Conservation (phyloP, 2,113 vertebrate species). For the Aphelocoma coerulescens region DNA sequence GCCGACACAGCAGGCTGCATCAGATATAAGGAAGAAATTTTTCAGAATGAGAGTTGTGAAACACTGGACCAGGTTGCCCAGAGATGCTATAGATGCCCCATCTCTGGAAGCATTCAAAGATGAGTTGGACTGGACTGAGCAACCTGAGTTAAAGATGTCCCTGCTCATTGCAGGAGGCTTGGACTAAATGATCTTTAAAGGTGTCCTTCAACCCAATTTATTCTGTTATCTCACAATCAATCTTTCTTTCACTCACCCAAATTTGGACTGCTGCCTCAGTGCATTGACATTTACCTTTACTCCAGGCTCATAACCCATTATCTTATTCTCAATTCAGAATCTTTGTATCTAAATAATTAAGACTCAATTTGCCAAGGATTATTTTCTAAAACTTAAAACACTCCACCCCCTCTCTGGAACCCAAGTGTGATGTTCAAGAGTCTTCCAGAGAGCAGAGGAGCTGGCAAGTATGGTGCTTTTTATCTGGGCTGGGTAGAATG, state of each 20-base stretch:
- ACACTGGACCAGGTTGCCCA: background rate
- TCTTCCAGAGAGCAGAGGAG: background rate
- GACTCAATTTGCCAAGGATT: background rate
- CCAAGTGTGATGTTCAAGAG: background rate
- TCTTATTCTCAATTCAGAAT: background rate
- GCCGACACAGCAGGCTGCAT: too few species aligned
- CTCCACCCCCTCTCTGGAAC: background rate
- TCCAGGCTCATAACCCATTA: background rate
- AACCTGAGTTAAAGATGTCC: background rate
- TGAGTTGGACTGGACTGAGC: background rate
- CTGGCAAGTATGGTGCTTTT: background rate
- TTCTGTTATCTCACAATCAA: rapidly evolving
- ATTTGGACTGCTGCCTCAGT: background rate
- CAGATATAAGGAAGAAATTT: background rate
- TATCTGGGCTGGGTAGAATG: background rate
- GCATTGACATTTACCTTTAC: background rate
- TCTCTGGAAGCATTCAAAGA: background rate
- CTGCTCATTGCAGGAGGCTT: background rate
- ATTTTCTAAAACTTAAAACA: background rate
- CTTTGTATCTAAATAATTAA: background rate
- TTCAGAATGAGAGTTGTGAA: background rate
- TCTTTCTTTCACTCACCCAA: background rate
- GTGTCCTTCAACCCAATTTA: background rate
- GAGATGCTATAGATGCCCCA: background rate
- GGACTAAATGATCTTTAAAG: background rate